Conservation (phyloP, 92 coral and sea anemone genomes). For the Scolanthus callimorphus region DNA sequence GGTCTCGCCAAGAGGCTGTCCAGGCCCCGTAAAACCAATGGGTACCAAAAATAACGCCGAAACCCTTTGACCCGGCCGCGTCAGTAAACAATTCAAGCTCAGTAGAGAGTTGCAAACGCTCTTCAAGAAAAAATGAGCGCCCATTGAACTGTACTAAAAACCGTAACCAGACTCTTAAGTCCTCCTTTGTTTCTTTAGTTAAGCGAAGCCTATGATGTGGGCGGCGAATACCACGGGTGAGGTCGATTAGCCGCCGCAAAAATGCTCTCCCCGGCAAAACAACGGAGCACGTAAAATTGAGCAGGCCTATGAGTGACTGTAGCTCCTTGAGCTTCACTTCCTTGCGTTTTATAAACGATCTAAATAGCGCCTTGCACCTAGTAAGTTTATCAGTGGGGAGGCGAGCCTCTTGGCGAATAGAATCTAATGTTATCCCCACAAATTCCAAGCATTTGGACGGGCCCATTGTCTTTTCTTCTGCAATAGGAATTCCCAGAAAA, state of each 20-base stretch:
- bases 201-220: conserved; percentile 4
- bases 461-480: too few relatives aligned
- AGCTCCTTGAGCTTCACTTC: conserved; percentile 24
- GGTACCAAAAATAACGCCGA: conserved; percentile 1
- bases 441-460: conserved; percentile 11
- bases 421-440: conserved; percentile 35
- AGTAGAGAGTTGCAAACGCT: too few relatives aligned
- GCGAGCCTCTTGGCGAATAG: conserved; percentile 16
- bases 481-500: too few relatives aligned
- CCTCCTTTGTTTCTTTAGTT: background rate
- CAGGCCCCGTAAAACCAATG: conserved; percentile 12
- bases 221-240: conserved; percentile 11
- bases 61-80: conserved; percentile 8
- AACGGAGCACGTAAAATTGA: conserved; percentile 22
- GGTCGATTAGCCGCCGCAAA: conserved; percentile 28
- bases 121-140: background rate
- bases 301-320: conserved; percentile 18
- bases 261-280: conserved; percentile 26
- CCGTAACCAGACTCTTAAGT: conserved; percentile 1
- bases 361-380: conserved; percentile 14
- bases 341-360: background rate
- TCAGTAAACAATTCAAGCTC: too few relatives aligned
- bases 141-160: conserved; percentile 10
- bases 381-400: conserved; percentile 24
- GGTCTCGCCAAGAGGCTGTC: background rate